Conservation (phyloP, 2,797 vertebrate genomes). For the Numenius phaeopus region DNA sequence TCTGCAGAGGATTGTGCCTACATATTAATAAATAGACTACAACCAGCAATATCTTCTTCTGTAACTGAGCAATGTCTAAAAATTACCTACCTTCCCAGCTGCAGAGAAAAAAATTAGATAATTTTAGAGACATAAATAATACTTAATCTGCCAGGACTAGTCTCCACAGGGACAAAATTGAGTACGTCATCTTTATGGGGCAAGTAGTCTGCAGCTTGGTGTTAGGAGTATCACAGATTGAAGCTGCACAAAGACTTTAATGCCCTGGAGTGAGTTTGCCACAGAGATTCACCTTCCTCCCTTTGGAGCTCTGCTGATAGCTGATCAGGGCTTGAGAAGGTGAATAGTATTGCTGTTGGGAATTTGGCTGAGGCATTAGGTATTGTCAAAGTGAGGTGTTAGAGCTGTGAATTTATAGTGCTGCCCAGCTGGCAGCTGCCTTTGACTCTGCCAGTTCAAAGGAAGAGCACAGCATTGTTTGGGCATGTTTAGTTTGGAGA, state of each 20-base stretch:
- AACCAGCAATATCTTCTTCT: not conserved
- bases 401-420: not conserved
- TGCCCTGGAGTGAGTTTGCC: not conserved
- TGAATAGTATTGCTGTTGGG: not conserved
- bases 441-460: slow-evolving; percentile 32
- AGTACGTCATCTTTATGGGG: not conserved
- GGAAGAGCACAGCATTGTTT: not conserved
- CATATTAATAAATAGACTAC: not conserved
- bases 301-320: not conserved
- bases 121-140: not conserved
- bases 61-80: not conserved
- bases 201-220: not conserved
- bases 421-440: not conserved
- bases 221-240: not conserved
- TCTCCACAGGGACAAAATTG: not conserved
- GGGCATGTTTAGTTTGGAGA: too few species aligned
- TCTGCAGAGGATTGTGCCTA: not conserved
- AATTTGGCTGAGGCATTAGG: not conserved
- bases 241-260: not conserved
- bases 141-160: not conserved
- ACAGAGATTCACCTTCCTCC: not conserved
- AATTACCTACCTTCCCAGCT: not conserved
- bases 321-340: not conserved
- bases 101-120: not conserved
- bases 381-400: not conserved